These are phyloP conservation scores for Arion vulgaris DNA, from an alignment of 1,140 invertebrate genomes.

Conservation along the genomic window DNA sequence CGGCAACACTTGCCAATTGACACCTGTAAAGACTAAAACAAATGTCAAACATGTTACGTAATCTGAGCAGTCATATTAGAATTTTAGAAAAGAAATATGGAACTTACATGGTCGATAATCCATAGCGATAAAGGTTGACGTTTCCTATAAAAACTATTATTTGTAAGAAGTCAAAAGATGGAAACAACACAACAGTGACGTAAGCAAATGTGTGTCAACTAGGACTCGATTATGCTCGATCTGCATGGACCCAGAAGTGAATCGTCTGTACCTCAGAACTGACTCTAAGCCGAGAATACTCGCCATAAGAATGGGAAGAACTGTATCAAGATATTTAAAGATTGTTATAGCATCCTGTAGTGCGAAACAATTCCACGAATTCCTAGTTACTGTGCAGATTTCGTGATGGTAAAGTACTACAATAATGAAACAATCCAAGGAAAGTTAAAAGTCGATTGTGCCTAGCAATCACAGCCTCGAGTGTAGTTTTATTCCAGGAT, in stretches of 20 bases:
- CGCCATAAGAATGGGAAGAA: not conserved
- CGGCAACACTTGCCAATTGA: too few species aligned
- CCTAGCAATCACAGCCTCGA: not conserved
- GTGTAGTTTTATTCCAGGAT: not conserved
- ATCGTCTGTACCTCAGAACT: not conserved
- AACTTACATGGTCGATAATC: too few species aligned
- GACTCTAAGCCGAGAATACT: not conserved
- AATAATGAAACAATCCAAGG: not conserved
- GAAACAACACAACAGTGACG: conserved; percentile 17
- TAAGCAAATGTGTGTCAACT: not conserved
- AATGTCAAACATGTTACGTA: too few species aligned
- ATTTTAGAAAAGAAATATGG: too few species aligned
- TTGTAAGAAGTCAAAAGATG: too few species aligned
- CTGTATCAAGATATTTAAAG: not conserved
- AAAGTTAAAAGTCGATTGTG: not conserved
- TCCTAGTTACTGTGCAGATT: not conserved
- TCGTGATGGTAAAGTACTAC: not conserved
- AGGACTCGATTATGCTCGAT: not conserved
- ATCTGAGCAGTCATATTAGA: too few species aligned
- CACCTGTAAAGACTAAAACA: too few species aligned
- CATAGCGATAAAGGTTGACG: too few species aligned
- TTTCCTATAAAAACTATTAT: too few species aligned
- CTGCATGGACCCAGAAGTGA: not conserved
- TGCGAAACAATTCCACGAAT: not conserved
- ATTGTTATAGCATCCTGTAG: not conserved